Evolutionary conservation across 2,888 invertebrate species (phyloP), one percentile per base, ranked within the genome.

Genomic region (Pandemis corylana): DNA sequence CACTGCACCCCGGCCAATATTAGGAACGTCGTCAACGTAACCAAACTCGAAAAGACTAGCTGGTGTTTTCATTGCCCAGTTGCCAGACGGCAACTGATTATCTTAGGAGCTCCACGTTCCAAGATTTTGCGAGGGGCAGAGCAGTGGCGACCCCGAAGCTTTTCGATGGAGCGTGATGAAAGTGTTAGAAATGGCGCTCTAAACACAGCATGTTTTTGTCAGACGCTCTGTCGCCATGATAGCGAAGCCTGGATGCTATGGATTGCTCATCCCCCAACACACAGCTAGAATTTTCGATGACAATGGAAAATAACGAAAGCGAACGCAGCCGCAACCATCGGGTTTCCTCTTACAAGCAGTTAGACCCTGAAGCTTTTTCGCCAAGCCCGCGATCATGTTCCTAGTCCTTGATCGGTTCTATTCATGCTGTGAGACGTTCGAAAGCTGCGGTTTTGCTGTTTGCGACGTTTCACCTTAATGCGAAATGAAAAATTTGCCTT

Each of bases 1-100:
- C 80, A 95, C 95, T 95, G 95, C 89, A 90, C 89, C 91, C 85
- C 88, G 90, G 90, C 90, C 88, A 86, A 88, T 78, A 86, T 90
- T 90, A 89, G 82, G 81, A 83, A 84, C 77, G 81, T 84, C 81
- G 85, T 79, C 74, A 42, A 13, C 51, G 20, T 13, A 46, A 46
- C 46, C 15, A 46, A 0, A 53, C 28, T 59, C 64, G 74, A 74
- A 74, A 74, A 74, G 74, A 74, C 69, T 51, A 74, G 74, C 74
- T 59, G 62, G 51, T 65, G 67, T 41, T 67, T 53, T 20, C 28
- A 65, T 49, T 65, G 49, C 65, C 28, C 46, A 53, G 36, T 51
- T 41, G n/a, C 6, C 44, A 9, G 2, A 64, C 46, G 36, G 65
- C 59, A 13, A 53, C 15, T 41, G 62, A 41, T 4, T 72, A 28